Evolutionary conservation across 2,113 vertebrate genomes (phyloP), one percentile per base, ranked within the genome.

Genomic region (Carollia perspicillata): DNA sequence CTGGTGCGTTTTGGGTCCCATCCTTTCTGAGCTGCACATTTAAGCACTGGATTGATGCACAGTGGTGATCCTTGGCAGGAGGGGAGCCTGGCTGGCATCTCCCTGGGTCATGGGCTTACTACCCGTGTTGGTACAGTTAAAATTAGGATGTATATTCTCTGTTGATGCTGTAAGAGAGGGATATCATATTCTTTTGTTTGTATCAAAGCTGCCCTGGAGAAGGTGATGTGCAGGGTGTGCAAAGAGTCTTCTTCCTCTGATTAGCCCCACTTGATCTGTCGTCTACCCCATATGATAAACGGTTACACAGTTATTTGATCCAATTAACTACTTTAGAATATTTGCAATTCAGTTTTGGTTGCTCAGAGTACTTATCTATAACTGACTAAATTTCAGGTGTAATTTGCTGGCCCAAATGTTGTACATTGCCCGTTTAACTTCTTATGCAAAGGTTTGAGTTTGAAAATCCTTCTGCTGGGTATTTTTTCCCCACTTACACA

Each of bases 131-230:
- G 89, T 60, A 51, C 44, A 83, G 63, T 85, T n/a, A 60, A 44
- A 72, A 94, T 81, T 92, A 94, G 65, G 83, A 95, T 78, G 42
- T 68, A 49, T 17, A 92, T 23, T 49, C 35, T 92, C 60, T 4
- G 1, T 18, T 85, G 35, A 44, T 68, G 69, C 51, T 30, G 0
- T 53, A 28, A 58, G 53, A 81, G 26, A 97, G 58, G 5, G 23
- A 49, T 22, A 6, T 37, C 17, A 1, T 37, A 13, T 49, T 49
- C 47, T 65, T 92, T 88, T 40, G 20, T 71, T 83, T 30, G 1
- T 6, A 8, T 51, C 30, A 84, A 94, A 93, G 44, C 90, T 74
- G 58, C 42, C 96, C 84, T 92, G 88, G 72, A 71, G 53, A 78
- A 95, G 37, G 44, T 40, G 63, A 44, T 8, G 10, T 28, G 5